Evolutionary conservation across 2,797 vertebrate species (phyloP), one percentile per base, ranked within the genome.

Genomic region (Gila robusta): DNA sequence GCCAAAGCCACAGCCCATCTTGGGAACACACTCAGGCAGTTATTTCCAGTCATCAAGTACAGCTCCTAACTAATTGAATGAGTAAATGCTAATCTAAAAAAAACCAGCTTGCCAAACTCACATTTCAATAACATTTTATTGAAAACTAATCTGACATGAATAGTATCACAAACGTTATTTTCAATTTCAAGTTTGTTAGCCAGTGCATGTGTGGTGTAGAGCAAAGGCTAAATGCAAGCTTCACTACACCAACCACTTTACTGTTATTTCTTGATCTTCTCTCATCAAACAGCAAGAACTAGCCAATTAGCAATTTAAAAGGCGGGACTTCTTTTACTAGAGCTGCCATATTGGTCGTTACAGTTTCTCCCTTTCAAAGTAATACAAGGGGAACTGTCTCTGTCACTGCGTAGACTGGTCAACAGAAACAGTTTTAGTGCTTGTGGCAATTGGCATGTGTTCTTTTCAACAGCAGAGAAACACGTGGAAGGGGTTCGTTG

Each of bases 381-480:
- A 41, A 41, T 26, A 26, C 35, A 39, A 26, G 23, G 23, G 35
- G 21, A 37, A 70, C 35, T 10, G 35, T 23, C 56, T 64, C 77
- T 64, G 23, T 41, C 16, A 62, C 47, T 72, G 21, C 49, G n/a
- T 11, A 37, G 64, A 66, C 47, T 44, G 10, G 54, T 70, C 69
- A 44, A 52, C 71, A 56, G 83, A 80, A 81, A 82, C 74, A 78
- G 47, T 54, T 80, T 82, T 80, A 72, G 70, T 59, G 77, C 64
- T 72, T 79, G 79, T 89, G 85, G 73, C 69, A 87, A 81, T 81
- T 81, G 78, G 64, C 81, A 85, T 81, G 49, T 81, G 76, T 85
- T 71, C 64, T 82, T 32, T 73, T 23, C 28, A 76, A 81, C 37
- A 70, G 81, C 26, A 47, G n/a, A 72, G 71, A 81, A 37, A 79